Evolutionary conservation across 2,888 invertebrate genomes (phyloP).

Genomic region (Brachyopa scutellaris): DNA sequence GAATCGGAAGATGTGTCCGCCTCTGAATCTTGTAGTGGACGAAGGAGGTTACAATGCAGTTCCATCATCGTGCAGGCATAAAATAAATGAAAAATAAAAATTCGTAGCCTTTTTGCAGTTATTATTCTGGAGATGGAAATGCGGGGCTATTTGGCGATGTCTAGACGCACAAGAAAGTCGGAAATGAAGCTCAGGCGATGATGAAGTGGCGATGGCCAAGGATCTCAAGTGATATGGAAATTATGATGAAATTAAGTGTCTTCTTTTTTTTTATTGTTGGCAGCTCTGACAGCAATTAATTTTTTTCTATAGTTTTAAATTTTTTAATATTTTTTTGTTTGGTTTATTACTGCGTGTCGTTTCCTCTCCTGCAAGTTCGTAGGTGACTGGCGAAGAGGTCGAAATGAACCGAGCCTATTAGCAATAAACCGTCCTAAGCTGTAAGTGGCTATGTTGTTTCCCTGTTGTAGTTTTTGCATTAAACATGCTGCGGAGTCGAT

Average conservation of each 20-base stretch:
- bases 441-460: too few relatives aligned
- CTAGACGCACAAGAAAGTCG: conserved; percentile 73
- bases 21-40: conserved; percentile 17
- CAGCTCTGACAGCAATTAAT: conserved; percentile 55
- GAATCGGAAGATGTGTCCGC: conserved; percentile 64
- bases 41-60: conserved; percentile 66
- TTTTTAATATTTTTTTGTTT: conserved; percentile 17
- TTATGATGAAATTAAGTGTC: background rate
- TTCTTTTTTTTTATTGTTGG: background rate
- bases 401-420: too few relatives aligned
- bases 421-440: too few relatives aligned
- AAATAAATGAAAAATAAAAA: conserved; percentile 27
- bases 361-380: too few relatives aligned
- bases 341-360: conserved; percentile 34
- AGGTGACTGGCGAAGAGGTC: too few relatives aligned
- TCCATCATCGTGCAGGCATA: conserved; percentile 57
- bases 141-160: conserved; percentile 54
- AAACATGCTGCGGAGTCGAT: too few relatives aligned
- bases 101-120: conserved; percentile 4
- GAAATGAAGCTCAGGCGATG: conserved; percentile 60
- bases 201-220: conserved; percentile 69
- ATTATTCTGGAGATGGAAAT: conserved; percentile 44
- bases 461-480: too few relatives aligned
- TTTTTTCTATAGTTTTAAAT: conserved; percentile 36
- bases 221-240: conserved; percentile 65